phyloP scores from a whole-genome alignment of 2,113 vertebrate species.

The Reinhardtius hippoglossoides region DNA sequence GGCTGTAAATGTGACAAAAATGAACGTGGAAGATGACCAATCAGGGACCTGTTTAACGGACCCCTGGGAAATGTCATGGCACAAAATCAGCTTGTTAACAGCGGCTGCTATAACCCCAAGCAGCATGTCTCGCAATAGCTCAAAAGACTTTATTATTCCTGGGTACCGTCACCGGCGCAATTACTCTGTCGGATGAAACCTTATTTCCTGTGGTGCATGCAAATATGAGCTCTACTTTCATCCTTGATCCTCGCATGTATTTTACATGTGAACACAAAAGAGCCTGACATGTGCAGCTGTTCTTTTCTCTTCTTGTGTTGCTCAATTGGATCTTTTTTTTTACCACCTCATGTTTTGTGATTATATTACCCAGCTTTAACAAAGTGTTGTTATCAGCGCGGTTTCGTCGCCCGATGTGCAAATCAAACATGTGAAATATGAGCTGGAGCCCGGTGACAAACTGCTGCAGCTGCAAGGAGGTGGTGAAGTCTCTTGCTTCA shows the following conservation, averaged over 20 bases:
- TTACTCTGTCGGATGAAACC: slow-evolving; percentile 56
- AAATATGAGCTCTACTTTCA: slow-evolving; percentile 70
- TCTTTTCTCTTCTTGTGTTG: not conserved
- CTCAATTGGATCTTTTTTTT: not conserved
- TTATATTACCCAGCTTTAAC: slow-evolving; percentile 15
- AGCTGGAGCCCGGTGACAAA: slow-evolving; percentile 40
- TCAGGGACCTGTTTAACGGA: slow-evolving; percentile 52
- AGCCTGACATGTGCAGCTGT: not conserved
- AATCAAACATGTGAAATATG: slow-evolving; percentile 61
- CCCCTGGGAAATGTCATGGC: slow-evolving; percentile 61
- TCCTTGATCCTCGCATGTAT: slow-evolving; percentile 17
- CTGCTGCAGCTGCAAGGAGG: slow-evolving; percentile 34
- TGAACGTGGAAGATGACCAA: slow-evolving; percentile 57
- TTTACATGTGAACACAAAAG: not conserved
- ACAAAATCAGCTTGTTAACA: slow-evolving; percentile 73
- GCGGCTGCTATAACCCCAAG: slow-evolving; percentile 35
- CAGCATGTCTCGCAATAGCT: slow-evolving; percentile 37
- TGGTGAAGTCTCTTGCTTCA: slow-evolving; percentile 22
- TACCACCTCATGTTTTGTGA: slow-evolving; percentile 2
- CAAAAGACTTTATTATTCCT: slow-evolving; percentile 58
- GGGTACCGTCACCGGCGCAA: slow-evolving; percentile 33
- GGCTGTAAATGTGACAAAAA: slow-evolving; percentile 71
- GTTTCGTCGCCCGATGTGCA: slow-evolving; percentile 12
- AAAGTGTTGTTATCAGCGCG: not conserved
- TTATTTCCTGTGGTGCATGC: slow-evolving; percentile 53